phyloP scores from a whole-genome alignment of 1,140 invertebrate species.

The Zophobas morio region DNA sequence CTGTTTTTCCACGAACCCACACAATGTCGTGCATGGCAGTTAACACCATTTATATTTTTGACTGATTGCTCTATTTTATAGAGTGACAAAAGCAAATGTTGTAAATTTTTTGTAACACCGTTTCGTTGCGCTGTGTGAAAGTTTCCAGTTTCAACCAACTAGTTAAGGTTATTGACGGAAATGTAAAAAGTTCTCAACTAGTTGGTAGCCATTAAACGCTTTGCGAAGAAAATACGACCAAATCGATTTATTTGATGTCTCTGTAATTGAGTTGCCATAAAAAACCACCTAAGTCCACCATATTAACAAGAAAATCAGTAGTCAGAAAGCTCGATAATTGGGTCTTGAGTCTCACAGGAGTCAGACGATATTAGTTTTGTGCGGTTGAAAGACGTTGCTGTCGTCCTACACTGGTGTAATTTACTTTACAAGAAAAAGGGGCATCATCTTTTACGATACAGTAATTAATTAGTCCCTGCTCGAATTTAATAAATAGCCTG shows the following conservation, averaged over 20 bases:
- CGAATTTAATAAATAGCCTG: conserved; percentile 26
- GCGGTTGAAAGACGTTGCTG: background rate
- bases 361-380: conserved; percentile 11
- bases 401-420: background rate
- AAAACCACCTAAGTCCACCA: conserved; percentile 19
- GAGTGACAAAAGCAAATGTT: too few species aligned
- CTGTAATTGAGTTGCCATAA: conserved; percentile 24
- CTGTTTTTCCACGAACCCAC: too few species aligned
- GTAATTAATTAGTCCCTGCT: conserved; percentile 18
- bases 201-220: background rate
- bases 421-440: background rate
- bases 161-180: background rate
- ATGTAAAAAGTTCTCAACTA: background rate
- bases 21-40: too few species aligned
- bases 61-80: too few species aligned
- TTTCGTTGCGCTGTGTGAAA: background rate
- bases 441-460: conserved; percentile 20
- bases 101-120: too few species aligned
- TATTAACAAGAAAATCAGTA: conserved; percentile 39
- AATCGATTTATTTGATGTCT: conserved; percentile 21
- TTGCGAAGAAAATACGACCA: background rate
- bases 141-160: background rate
- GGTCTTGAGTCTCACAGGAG: conserved; percentile 11
- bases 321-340: conserved; percentile 30
- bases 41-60: too few species aligned